These are phyloP conservation scores for Arctopsyche grandis DNA, from an alignment of 1,140 invertebrate genomes.

Conservation along the genomic window DNA sequence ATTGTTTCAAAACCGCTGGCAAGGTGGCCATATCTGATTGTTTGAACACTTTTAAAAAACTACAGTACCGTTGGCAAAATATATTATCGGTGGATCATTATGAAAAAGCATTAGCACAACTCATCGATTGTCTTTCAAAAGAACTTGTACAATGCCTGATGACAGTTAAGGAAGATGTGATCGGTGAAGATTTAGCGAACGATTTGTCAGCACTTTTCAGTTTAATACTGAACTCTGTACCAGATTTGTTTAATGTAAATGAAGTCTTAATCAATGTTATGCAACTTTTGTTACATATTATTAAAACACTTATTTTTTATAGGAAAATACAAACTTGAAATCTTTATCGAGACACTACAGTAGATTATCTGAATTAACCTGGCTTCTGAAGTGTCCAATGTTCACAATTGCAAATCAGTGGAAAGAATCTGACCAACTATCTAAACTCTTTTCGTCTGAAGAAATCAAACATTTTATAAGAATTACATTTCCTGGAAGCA, in stretches of 20 bases:
- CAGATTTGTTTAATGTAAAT: constrained; percentile 44
- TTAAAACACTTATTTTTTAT: constrained; percentile 15
- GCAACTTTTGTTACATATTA: background rate
- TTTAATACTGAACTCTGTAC: constrained; percentile 34
- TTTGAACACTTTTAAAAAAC: constrained; percentile 57
- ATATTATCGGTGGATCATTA: constrained; percentile 61
- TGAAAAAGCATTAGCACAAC: constrained; percentile 59
- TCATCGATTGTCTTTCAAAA: constrained; percentile 52
- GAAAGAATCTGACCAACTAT: constrained; percentile 30
- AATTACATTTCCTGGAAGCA: constrained; percentile 37
- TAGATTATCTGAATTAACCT: constrained; percentile 41
- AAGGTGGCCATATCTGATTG: constrained; percentile 59
- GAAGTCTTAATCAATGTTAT: background rate
- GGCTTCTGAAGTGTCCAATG: constrained; percentile 42
- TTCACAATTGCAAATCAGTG: constrained; percentile 39
- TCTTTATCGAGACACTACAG: constrained; percentile 41
- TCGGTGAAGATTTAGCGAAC: constrained; percentile 41
- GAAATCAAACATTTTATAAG: constrained; percentile 48
- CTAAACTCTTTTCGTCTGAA: constrained; percentile 37
- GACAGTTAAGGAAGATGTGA: constrained; percentile 31
- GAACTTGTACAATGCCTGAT: constrained; percentile 42
- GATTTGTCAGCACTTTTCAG: constrained; percentile 32
- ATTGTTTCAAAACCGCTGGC: constrained; percentile 58
- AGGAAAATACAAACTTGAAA: constrained; percentile 44
- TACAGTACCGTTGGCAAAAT: constrained; percentile 58